Evolutionary conservation across 2,113 vertebrate genomes (phyloP).

Genomic region (Phoenicopterus ruber): DNA sequence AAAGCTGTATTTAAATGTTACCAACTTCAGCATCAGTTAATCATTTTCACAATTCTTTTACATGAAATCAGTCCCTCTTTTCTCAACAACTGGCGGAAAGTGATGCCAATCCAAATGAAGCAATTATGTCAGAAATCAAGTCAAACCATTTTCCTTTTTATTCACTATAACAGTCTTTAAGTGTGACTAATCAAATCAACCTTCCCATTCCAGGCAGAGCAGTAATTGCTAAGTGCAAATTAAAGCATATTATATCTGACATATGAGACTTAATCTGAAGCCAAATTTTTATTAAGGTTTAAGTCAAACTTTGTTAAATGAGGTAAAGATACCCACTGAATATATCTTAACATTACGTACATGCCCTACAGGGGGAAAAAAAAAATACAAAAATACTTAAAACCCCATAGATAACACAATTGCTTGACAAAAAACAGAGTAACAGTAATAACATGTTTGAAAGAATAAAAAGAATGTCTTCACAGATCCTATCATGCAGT

Average conservation of each 20-base stretch:
- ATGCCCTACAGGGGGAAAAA: not conserved
- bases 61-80: constrained; percentile 46
- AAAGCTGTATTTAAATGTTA: constrained; percentile 57
- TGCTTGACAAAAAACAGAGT: not conserved
- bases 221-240: constrained; percentile 73
- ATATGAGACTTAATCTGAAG: constrained; percentile 41
- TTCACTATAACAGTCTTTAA: constrained; percentile 59
- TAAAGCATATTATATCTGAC: constrained; percentile 64
- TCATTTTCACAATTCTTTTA: constrained; percentile 69
- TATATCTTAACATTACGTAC: not conserved
- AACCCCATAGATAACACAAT: not conserved
- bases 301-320: constrained; percentile 53
- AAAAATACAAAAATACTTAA: constrained; percentile 7
- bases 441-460: not conserved
- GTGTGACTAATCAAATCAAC: constrained; percentile 78
- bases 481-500: not conserved
- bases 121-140: constrained; percentile 70
- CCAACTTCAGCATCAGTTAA: constrained; percentile 39
- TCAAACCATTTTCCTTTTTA: constrained; percentile 55
- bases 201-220: constrained; percentile 53
- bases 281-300: constrained; percentile 57
- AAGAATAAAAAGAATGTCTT: not conserved
- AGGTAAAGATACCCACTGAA: constrained; percentile 27
- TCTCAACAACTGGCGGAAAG: constrained; percentile 38
- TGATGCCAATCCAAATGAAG: constrained; percentile 59